A percentile compares a stretch with the other conserved stretches of the same genome.
Conservation (phyloP, 2,113 vertebrate species). For the Prunella himalayana region DNA sequence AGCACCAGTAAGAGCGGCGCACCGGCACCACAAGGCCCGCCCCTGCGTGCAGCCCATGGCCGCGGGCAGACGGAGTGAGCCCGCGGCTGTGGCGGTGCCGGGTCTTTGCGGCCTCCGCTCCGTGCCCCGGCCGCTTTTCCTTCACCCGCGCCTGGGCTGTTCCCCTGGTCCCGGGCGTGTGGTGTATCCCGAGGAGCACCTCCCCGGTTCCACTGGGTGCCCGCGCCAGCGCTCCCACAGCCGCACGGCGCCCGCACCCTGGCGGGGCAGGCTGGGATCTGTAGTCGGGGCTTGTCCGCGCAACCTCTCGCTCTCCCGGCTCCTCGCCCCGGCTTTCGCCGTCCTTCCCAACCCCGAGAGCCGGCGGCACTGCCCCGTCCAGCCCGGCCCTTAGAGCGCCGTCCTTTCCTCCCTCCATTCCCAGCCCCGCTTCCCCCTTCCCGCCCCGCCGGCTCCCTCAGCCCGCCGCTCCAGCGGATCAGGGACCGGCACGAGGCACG, state of each 20-base stretch:
- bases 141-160: fast-evolving
- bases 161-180: fast-evolving
- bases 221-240: not conserved
- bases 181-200: not conserved
- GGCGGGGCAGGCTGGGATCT: not conserved
- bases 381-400: not conserved
- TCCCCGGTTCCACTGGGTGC: fast-evolving
- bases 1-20: not conserved
- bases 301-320: not conserved
- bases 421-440: not conserved
- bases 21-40: not conserved
- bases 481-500: not conserved
- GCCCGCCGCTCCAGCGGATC: too few relatives aligned
- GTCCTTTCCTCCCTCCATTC: not conserved
- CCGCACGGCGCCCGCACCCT: not conserved
- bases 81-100: not conserved
- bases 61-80: not conserved
- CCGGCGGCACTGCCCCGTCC: not conserved
- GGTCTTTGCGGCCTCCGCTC: fast-evolving
- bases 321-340: not conserved
- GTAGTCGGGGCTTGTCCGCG: not conserved
- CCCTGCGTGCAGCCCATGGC: not conserved
- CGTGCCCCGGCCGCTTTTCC: fast-evolving
- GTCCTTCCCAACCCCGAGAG: not conserved
- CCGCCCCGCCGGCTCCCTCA: not conserved